A percentile compares a stretch with the other conserved stretches of the same genome.
phyloP scores from a whole-genome alignment of 2,797 vertebrate genomes.

The Parauchenoglanis ngamensis region DNA sequence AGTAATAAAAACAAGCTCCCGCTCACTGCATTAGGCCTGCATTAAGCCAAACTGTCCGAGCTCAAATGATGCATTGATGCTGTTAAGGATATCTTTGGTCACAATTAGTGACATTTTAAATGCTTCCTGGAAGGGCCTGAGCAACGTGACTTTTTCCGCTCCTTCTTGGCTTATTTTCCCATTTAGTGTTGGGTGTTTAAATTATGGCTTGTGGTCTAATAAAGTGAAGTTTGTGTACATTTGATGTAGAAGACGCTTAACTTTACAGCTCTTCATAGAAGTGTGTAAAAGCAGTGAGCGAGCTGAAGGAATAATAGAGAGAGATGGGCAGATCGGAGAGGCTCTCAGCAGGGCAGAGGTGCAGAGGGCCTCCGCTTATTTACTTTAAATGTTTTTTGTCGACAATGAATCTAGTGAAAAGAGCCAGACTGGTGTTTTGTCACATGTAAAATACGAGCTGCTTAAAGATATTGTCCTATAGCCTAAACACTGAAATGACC shows the following conservation, averaged over 20 bases:
- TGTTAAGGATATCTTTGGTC: constrained; percentile 74
- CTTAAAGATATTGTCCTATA: constrained; percentile 56
- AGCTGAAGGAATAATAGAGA: constrained; percentile 48
- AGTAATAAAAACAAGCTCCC: constrained; percentile 79
- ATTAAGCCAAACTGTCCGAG: constrained; percentile 68
- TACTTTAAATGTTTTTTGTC: constrained; percentile 52
- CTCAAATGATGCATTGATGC: constrained; percentile 68
- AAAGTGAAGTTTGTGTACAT: constrained; percentile 58
- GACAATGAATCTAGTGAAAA: constrained; percentile 51
- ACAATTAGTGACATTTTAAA: constrained; percentile 73
- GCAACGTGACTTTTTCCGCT: constrained; percentile 37
- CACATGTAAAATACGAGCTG: constrained; percentile 56
- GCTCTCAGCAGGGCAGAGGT: constrained; percentile 51
- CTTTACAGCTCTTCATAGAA: constrained; percentile 52
- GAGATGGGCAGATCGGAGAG: constrained; percentile 40
- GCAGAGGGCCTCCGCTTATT: constrained; percentile 51
- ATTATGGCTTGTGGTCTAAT: constrained; percentile 55
- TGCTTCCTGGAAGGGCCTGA: constrained; percentile 39
- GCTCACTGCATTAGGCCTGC: constrained; percentile 76
- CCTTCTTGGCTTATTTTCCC: constrained; percentile 38
- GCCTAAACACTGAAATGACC: constrained; percentile 57
- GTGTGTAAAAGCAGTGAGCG: constrained; percentile 50
- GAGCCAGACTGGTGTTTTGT: constrained; percentile 57
- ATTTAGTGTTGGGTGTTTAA: constrained; percentile 47
- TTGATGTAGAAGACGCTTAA: constrained; percentile 49